Conservation (phyloP, 2,888 invertebrate species). For the Idaea biselata region DNA sequence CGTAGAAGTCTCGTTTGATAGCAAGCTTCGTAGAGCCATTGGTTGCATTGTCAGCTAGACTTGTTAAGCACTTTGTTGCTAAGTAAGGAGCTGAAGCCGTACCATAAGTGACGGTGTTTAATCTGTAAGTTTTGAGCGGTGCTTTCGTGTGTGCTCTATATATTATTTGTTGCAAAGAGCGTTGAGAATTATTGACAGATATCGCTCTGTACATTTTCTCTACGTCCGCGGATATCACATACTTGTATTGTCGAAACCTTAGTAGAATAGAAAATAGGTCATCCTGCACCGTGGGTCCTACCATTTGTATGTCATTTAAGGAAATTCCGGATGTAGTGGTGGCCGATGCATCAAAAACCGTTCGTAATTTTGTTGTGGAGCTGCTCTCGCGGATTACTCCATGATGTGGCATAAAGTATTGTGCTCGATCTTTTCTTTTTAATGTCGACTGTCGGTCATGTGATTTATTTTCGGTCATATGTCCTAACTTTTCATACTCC, state of each 20-base stretch:
- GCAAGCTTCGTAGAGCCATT: constrained; percentile 5
- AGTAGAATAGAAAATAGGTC: constrained; percentile 36
- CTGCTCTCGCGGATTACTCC: too few species aligned
- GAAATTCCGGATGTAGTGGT: constrained; percentile 20
- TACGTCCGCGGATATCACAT: constrained; percentile 34
- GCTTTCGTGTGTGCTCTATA: constrained; percentile 35
- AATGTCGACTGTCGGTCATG: too few species aligned
- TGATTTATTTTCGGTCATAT: too few species aligned
- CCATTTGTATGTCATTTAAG: constrained; percentile 28
- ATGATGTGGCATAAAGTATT: too few species aligned
- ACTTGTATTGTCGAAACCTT: constrained; percentile 26
- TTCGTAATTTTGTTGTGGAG: background rate
- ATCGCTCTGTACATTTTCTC: constrained; percentile 41
- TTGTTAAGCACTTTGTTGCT: constrained; percentile 31
- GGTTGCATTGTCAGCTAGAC: too few species aligned
- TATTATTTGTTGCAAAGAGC: constrained; percentile 38
- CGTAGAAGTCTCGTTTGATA: constrained; percentile 33
- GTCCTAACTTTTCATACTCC: too few species aligned
- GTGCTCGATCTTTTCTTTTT: too few species aligned
- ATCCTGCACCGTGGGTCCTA: constrained; percentile 33
- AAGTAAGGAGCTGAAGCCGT: constrained; percentile 39
- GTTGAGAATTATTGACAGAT: constrained; percentile 28
- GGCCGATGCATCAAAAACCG: background rate
- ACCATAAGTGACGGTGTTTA: constrained; percentile 37
- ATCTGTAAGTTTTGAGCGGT: constrained; percentile 27